phyloP scores from a whole-genome alignment of 2,888 invertebrate species.

The Amiota communis region DNA sequence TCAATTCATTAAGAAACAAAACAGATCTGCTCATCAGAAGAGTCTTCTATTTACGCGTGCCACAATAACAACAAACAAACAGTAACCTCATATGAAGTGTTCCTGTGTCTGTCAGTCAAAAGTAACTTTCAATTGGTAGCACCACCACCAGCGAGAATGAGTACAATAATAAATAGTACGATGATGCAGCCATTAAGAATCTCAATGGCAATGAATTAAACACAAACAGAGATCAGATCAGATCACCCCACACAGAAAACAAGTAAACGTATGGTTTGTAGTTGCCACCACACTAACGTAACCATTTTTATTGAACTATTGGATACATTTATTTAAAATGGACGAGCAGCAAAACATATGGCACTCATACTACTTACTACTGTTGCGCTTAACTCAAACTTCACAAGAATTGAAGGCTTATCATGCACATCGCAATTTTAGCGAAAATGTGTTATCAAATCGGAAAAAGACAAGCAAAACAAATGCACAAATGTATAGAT shows the following conservation, averaged over 20 bases:
- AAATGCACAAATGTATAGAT: constrained; percentile 6
- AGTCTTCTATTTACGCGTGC: constrained; percentile 13
- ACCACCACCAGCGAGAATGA: not conserved
- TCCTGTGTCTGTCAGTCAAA: not conserved
- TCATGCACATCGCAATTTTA: no score
- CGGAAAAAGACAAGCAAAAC: not conserved
- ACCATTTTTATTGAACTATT: no score
- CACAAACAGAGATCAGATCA: no score
- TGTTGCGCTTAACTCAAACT: not conserved
- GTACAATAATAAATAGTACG: no score
- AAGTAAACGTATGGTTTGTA: no score
- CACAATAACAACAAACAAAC: constrained; percentile 11
- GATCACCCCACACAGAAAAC: no score
- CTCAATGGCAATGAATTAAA: no score
- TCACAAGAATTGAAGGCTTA: not conserved
- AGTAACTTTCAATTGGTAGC: constrained; percentile 4
- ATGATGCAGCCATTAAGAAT: no score
- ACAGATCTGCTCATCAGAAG: not conserved
- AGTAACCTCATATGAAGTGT: not conserved
- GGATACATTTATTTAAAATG: no score
- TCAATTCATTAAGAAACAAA: not conserved
- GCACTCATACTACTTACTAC: constrained; percentile 13
- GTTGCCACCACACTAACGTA: no score
- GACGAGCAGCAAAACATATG: constrained; percentile 11
- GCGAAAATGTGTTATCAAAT: not conserved